A percentile compares a stretch with the other conserved stretches of the same genome.
phyloP scores from a whole-genome alignment of 2,797 vertebrate genomes.

The Aphelocoma californica region DNA sequence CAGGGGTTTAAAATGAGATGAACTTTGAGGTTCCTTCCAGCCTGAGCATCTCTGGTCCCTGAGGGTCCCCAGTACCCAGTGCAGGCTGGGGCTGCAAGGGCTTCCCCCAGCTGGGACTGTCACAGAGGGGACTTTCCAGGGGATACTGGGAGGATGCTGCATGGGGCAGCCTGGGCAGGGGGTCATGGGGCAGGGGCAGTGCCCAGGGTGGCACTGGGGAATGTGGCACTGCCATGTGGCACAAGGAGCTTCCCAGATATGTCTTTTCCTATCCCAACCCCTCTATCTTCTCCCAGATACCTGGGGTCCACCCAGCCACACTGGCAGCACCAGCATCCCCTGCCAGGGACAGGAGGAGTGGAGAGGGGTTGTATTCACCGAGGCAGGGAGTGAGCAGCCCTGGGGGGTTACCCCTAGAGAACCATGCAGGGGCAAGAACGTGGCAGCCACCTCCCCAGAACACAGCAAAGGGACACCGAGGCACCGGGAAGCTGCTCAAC shows the following conservation, averaged over 20 bases:
- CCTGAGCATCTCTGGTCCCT: neutral
- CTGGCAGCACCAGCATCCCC: neutral
- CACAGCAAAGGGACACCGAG: fast-evolving
- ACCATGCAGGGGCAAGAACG: fast-evolving
- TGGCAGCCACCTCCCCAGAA: neutral
- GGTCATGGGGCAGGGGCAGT: neutral
- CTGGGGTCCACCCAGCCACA: neutral
- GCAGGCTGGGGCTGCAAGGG: neutral
- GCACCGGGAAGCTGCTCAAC: fast-evolving
- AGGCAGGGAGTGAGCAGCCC: neutral
- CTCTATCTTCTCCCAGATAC: neutral
- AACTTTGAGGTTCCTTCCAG: neutral
- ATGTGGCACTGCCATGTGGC: neutral
- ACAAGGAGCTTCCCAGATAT: neutral
- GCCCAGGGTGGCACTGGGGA: neutral
- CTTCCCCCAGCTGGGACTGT: neutral
- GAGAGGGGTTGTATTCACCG: neutral
- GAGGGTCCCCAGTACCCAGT: neutral
- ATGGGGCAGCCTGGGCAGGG: neutral
- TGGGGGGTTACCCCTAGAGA: fast-evolving
- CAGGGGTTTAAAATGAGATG: neutral
- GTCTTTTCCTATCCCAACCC: neutral
- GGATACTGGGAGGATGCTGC: neutral
- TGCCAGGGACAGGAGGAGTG: neutral
- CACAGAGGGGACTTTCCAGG: neutral